Evolutionary conservation across 2,113 vertebrate species (phyloP).

Genomic region (Mesocricetus auratus): DNA sequence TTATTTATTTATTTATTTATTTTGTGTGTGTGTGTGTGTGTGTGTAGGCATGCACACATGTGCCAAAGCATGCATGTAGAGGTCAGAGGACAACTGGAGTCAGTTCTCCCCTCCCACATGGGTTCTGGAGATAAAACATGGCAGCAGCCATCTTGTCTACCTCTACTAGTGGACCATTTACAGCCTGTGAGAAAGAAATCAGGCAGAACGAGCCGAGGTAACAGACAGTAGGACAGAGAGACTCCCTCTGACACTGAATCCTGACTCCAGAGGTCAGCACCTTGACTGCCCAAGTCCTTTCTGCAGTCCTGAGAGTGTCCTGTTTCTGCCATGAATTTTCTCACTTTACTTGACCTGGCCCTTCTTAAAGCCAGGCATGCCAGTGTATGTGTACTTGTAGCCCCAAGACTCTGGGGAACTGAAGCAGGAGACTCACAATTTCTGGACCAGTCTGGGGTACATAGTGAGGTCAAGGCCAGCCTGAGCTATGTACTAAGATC

Average conservation of each 20-base stretch:
- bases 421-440: not conserved
- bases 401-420: not conserved
- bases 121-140: not conserved
- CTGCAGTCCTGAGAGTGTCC: not conserved
- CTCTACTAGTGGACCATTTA: not conserved
- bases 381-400: not conserved
- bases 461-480: not conserved
- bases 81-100: not conserved
- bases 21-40: not conserved
- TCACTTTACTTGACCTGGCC: not conserved
- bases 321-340: not conserved
- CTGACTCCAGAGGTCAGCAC: not conserved
- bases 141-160: not conserved
- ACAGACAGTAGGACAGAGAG: not conserved
- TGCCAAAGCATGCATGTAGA: not conserved
- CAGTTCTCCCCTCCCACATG: not conserved
- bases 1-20: too few species aligned
- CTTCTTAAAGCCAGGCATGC: not conserved
- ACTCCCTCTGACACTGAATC: too few species aligned
- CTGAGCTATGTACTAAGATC: not conserved
- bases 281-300: not conserved
- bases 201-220: not conserved
- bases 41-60: not conserved
- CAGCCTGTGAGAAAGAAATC: not conserved
- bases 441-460: not conserved